Percentiles rank a stretch among this genome's conserved stretches.
These are phyloP conservation scores for Oreochromis tanganicae DNA, from an alignment of 2,113 vertebrate genomes.

Conservation along the genomic window DNA sequence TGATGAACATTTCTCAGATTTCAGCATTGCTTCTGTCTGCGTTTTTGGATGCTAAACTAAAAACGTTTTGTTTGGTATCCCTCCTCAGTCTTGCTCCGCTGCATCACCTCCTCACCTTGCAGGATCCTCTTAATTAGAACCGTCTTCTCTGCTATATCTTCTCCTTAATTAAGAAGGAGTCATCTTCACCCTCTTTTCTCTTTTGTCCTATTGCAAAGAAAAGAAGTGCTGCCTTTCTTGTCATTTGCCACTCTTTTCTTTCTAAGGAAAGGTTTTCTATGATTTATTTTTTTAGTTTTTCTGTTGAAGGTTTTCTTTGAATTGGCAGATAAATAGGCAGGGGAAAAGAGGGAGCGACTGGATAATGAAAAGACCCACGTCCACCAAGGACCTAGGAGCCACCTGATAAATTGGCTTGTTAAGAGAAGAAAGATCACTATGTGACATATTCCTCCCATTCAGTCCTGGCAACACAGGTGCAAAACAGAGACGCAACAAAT, in stretches of 20 bases:
- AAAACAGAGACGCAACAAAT: constrained; percentile 34
- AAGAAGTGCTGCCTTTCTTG: constrained; percentile 60
- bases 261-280: neutral
- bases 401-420: constrained; percentile 67
- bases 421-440: constrained; percentile 55
- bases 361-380: constrained; percentile 50
- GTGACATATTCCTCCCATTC: constrained; percentile 57
- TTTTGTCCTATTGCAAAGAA: constrained; percentile 73
- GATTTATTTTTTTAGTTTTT: constrained; percentile 49
- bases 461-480: constrained; percentile 51
- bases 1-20: constrained; percentile 72
- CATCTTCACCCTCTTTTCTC: constrained; percentile 70
- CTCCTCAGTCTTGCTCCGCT: neutral
- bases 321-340: constrained; percentile 75
- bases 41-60: constrained; percentile 15
- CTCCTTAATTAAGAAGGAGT: constrained; percentile 81
- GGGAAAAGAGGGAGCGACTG: constrained; percentile 61
- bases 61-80: constrained; percentile 23
- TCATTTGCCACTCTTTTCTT: constrained; percentile 28
- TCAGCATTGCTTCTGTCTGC: constrained; percentile 37
- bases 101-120: constrained; percentile 23
- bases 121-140: constrained; percentile 76
- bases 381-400: constrained; percentile 52
- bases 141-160: constrained; percentile 58
- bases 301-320: constrained; percentile 88